Base-by-base conservation (phyloP, 2,797 vertebrate species). In the Xenops minutus region DNA sequence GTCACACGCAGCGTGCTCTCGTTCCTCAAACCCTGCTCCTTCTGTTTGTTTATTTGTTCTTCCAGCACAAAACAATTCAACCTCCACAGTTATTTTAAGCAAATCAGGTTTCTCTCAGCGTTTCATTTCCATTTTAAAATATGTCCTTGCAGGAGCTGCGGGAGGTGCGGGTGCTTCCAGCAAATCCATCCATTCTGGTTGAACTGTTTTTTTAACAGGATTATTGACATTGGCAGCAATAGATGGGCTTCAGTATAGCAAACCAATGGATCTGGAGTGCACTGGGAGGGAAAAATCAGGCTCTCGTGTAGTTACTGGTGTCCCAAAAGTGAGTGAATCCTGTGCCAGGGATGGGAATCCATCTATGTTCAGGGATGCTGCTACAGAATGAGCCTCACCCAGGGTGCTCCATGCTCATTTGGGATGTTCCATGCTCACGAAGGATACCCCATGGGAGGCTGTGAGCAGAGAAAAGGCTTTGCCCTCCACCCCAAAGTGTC, bases 61-160 rank as follows among this genome's bases (percentile, higher is more conserved):
- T 64, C 58, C 91, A 64, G 58, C 62, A 76, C 83, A 83, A 94
- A 95, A 72, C 86, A 80, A 90, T 41, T 36, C 89, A 94, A 41
- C 93, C 88, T 88, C 93, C 76, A 6, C 81, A n/a, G 81, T 94
- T 94, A 95, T 90, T 96, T 96, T 77, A 88, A 94, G 96, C 95
- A 95, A 93, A 95, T 74, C 48, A 85, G 74, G 41, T 91, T 92
- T 86, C 18, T 12, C 85, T 92, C 76, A 13, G 87, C 43, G 78
- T 82, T 95, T 72, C 91, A 84, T 97, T 97, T 97, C 95, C 93
- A 34, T 96, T 97, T 92, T 59, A 80, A 96, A 95, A 73, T 10
- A 5, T 6, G 84, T 76, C 96, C 95, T 95, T 81, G 85, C 74
- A 10, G 46, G 44, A 68, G 7, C 27, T 44, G 85, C 77, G 61